Evolutionary conservation across 2,888 invertebrate genomes (phyloP), one percentile per base, ranked within the genome.

Genomic region (Nudaria mundana): DNA sequence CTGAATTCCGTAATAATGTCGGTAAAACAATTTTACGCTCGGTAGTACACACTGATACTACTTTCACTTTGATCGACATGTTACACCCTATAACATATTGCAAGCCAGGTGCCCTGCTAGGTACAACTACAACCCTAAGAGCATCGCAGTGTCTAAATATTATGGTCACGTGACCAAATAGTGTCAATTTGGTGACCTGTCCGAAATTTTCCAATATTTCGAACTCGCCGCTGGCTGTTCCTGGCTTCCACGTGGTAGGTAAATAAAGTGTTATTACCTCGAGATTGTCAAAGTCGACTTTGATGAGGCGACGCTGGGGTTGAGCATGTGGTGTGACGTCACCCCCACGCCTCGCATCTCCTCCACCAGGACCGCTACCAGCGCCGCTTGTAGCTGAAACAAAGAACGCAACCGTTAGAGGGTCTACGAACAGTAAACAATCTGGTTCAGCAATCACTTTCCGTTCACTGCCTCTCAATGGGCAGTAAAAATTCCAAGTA

Each of bases 201-300:
- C n/a, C n/a, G n/a, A n/a, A n/a, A n/a, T n/a, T n/a, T n/a, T n/a
- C n/a, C n/a, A n/a, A n/a, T n/a, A n/a, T n/a, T n/a, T n/a, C n/a
- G n/a, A n/a, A n/a, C n/a, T n/a, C n/a, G n/a, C n/a, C n/a, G n/a
- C n/a, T n/a, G n/a, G n/a, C n/a, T n/a, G n/a, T n/a, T n/a, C n/a
- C n/a, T n/a, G n/a, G n/a, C n/a, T n/a, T n/a, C n/a, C n/a, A n/a
- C n/a, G n/a, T n/a, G n/a, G n/a, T n/a, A n/a, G n/a, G n/a, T n/a
- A n/a, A n/a, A n/a, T n/a, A n/a, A n/a, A 44, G 26, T 39, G 42
- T 13, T 69, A 89, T 85, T 66, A 93, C 92, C 91, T 93, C 91
- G 66, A 94, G 89, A 71, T 93, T 91, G 65, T 94, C 92, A 80
- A 94, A 94, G 89, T 96, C 95, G 49, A 95, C 95, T 91, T 95